phyloP scores from a whole-genome alignment of 2,888 invertebrate genomes.

The Nymphalis polychloros region DNA sequence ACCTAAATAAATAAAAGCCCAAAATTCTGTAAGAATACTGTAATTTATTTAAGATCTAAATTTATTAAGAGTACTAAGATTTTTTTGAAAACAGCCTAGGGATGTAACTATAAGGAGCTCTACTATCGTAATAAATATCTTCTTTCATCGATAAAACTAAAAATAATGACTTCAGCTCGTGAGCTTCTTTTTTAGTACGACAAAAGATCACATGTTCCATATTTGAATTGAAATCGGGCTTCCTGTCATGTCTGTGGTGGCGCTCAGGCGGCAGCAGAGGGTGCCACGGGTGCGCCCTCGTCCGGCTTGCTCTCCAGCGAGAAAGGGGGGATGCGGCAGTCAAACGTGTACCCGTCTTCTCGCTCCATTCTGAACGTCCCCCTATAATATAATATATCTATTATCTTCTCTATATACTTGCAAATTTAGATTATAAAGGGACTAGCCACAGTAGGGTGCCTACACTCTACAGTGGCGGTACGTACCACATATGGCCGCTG shows the following conservation, averaged over 20 bases:
- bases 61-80: slow-evolving; percentile 62
- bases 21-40: slow-evolving; percentile 67
- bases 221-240: too few relatives aligned
- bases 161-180: slow-evolving; percentile 30
- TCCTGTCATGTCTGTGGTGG: not conserved
- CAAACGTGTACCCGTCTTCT: slow-evolving; percentile 97
- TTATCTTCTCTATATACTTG: not conserved
- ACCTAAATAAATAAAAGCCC: slow-evolving; percentile 44
- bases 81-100: slow-evolving; percentile 45
- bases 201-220: too few relatives aligned
- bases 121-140: slow-evolving; percentile 29
- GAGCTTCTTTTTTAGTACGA: slow-evolving; percentile 3
- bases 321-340: slow-evolving; percentile 98
- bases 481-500: slow-evolving; percentile 98
- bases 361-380: slow-evolving; percentile 98
- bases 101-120: slow-evolving; percentile 30
- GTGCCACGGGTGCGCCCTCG: slow-evolving; percentile 66
- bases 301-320: slow-evolving; percentile 97
- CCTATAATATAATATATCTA: slow-evolving; percentile 49
- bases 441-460: too few relatives aligned
- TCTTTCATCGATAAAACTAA: slow-evolving; percentile 25
- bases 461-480: not conserved
- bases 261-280: slow-evolving; percentile 59
- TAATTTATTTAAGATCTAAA: slow-evolving; percentile 78
- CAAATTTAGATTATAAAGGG: not conserved